Conservation (phyloP, 2,888 invertebrate genomes). For the Chaitophorus viminalis region DNA sequence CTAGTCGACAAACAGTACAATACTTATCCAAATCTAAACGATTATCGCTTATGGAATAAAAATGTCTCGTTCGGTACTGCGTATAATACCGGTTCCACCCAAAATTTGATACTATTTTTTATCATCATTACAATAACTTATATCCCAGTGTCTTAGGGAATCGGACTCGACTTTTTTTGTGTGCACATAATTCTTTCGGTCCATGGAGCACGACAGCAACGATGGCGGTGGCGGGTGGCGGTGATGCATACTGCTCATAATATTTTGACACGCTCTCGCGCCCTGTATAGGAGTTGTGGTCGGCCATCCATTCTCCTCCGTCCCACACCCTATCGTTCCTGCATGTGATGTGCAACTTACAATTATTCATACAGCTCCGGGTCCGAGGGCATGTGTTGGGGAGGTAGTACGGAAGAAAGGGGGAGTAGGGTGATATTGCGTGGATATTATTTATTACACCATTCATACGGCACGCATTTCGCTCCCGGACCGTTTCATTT, state of each 20-base stretch:
- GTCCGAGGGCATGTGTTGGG: background rate
- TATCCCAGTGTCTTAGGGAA: background rate
- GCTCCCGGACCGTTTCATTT: constrained; percentile 47
- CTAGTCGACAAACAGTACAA: too few relatives aligned
- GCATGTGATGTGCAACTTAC: constrained; percentile 1
- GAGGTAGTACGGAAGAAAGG: background rate
- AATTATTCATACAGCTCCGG: constrained; percentile 38
- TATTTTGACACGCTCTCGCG: constrained; percentile 35
- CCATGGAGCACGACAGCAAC: background rate
- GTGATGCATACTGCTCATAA: constrained; percentile 20
- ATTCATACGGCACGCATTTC: background rate
- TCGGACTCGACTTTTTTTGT: background rate
- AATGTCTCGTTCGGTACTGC: too few relatives aligned
- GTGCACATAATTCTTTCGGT: background rate
- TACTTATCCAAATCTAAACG: too few relatives aligned
- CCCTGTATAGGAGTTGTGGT: background rate
- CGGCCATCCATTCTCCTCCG: background rate
- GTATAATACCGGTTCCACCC: too few relatives aligned
- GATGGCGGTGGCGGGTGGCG: too few relatives aligned
- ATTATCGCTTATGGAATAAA: too few relatives aligned
- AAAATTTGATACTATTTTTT: too few relatives aligned
- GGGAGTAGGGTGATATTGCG: constrained; percentile 7
- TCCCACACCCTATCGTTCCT: background rate
- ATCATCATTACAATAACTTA: too few relatives aligned
- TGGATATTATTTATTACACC: constrained; percentile 52